Evolutionary conservation across 2,113 vertebrate genomes (phyloP), one percentile per base, ranked within the genome.

Genomic region (Holacanthus passer): DNA sequence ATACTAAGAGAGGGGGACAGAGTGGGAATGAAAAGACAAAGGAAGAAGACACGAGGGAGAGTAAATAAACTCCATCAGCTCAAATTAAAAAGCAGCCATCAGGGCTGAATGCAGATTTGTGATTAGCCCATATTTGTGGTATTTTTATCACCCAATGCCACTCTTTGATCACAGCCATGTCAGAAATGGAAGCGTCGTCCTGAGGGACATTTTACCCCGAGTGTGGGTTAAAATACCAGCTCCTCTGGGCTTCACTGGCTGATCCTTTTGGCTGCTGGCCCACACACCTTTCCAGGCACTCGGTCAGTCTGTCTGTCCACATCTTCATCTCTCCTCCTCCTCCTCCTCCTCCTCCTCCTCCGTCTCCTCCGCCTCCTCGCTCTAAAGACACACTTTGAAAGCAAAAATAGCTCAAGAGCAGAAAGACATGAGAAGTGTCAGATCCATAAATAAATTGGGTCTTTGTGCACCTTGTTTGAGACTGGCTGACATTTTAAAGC

Each of bases 401-500:
- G 50, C 58, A 82, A 89, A 92, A 93, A 92, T 91, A 91, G 80
- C 86, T 59, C 1, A 16, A 84, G 82, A 89, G 79, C 90, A 82
- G 74, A 69, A 80, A 83, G 77, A 86, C 53, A 73, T 31, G 70
- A 91, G 37, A 88, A 58, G 86, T 75, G 85, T 91, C 85, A 85
- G 89, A 86, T 88, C 85, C 87, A 85, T 91, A 92, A 93, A 93
- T 93, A 93, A 90, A 90, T 65, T 79, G 66, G 70, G 2, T 86
- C 82, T 85, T 89, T 90, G 90, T 86, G 76, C 79, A 76, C 82
- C 66, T 89, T 77, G 65, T 90, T 87, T 90, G 59, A 85, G 67
- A 70, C 50, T 22, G 20, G 73, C 39, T 92, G 90, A 89, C 89
- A 91, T 89, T 89, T 87, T 79, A 85, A 85, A 87, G 84, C 74